Conservation (phyloP, 1,140 invertebrate species). For the Holcopasites calliopsidis region DNA sequence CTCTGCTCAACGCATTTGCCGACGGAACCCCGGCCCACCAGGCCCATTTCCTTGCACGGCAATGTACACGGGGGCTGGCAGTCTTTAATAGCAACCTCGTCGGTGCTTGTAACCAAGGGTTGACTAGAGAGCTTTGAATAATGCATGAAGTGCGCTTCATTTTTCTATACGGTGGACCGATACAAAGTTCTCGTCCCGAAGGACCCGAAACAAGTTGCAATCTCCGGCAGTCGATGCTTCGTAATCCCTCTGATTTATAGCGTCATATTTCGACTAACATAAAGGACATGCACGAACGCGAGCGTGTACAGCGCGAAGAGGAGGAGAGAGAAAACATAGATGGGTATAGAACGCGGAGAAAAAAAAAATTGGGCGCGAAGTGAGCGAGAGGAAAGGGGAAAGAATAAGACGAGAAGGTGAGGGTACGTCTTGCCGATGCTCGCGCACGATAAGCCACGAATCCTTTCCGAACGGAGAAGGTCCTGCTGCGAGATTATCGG, state of each 20-base stretch:
- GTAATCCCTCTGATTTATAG: slow-evolving; percentile 62
- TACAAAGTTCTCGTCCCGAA: slow-evolving; percentile 53
- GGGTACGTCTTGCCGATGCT: slow-evolving; percentile 20
- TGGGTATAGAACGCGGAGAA: not conserved
- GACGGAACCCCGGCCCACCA: no score
- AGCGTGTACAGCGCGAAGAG: not conserved
- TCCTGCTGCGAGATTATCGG: slow-evolving; percentile 51
- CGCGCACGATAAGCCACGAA: slow-evolving; percentile 54
- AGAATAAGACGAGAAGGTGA: slow-evolving; percentile 32
- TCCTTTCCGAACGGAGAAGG: slow-evolving; percentile 24
- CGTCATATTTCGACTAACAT: slow-evolving; percentile 51
- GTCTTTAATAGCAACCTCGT: no score
- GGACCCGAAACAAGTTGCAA: slow-evolving; percentile 64
- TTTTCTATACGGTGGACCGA: slow-evolving; percentile 53
- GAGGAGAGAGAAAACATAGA: not conserved
- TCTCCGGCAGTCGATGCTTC: slow-evolving; percentile 62
- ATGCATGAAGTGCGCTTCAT: slow-evolving; percentile 65
- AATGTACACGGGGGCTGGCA: no score
- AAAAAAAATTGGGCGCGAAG: not conserved
- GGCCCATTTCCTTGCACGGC: no score
- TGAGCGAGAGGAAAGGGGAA: not conserved
- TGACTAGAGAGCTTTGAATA: slow-evolving; percentile 58
- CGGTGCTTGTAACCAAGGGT: slow-evolving; percentile 9
- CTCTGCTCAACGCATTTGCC: no score
- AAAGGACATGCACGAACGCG: not conserved